Conservation (phyloP, 2,888 invertebrate species). For the Hylaea fasciaria region DNA sequence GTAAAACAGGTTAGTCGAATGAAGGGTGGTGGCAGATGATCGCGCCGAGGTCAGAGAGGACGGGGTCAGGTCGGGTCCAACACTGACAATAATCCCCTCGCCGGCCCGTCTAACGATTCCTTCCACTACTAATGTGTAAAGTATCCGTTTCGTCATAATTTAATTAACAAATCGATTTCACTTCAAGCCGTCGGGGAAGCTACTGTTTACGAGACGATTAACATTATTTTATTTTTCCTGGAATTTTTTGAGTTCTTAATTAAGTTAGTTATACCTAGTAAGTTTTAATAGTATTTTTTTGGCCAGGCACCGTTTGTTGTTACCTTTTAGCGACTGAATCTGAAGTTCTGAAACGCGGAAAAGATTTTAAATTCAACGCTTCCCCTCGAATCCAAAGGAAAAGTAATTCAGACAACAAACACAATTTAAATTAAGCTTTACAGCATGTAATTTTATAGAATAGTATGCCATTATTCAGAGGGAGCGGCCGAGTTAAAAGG, state of each 20-base stretch:
- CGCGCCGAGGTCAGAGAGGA: constrained; percentile 73
- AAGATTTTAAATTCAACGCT: constrained; percentile 27
- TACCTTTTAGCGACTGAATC: constrained; percentile 22
- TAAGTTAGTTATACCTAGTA: constrained; percentile 2
- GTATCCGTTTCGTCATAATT: constrained; percentile 55
- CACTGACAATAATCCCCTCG: constrained; percentile 69
- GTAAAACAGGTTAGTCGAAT: constrained; percentile 76
- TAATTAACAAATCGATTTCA: constrained; percentile 58
- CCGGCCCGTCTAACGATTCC: constrained; percentile 56
- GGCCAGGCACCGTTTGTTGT: constrained; percentile 5
- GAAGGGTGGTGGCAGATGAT: constrained; percentile 72
- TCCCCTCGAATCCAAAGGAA: constrained; percentile 22
- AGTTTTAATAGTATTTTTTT: not conserved
- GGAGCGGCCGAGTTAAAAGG: constrained; percentile 50
- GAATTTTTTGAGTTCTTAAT: not conserved
- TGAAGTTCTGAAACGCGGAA: constrained; percentile 23
- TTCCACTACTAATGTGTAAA: constrained; percentile 50
- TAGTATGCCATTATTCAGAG: constrained; percentile 56
- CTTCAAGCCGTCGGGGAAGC: not conserved
- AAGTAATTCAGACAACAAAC: constrained; percentile 43
- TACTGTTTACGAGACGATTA: constrained; percentile 3
- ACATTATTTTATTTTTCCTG: not conserved
- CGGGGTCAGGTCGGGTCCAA: constrained; percentile 72
- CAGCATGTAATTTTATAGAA: constrained; percentile 46
- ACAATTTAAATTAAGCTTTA: constrained; percentile 44